Evolutionary conservation across 2,113 vertebrate genomes (phyloP).

Genomic region (Nothoprocta pentlandii): DNA sequence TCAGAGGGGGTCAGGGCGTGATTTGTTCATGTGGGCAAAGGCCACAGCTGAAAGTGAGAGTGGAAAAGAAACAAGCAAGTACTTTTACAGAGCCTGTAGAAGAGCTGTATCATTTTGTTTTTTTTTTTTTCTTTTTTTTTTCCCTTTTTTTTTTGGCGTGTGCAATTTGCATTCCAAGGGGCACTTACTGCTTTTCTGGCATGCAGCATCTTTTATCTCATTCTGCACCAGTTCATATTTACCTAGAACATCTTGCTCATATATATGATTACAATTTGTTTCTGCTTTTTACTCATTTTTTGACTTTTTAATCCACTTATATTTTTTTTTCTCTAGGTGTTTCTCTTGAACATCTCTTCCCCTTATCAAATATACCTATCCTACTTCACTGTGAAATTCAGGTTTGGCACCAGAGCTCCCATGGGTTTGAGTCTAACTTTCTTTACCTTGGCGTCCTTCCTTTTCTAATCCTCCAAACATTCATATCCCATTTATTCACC

Average conservation of each 20-base stretch:
- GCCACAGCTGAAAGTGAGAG: neutral
- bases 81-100: neutral
- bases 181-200: neutral
- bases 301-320: neutral
- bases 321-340: neutral
- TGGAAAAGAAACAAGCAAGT: neutral
- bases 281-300: neutral
- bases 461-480: neutral
- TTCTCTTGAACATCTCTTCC: neutral
- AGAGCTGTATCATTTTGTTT: neutral
- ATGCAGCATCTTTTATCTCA: neutral
- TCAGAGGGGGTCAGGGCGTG: neutral
- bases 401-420: neutral
- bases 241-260: neutral
- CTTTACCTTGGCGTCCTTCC: neutral
- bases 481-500: neutral
- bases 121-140: neutral
- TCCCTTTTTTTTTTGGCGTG: too few species aligned
- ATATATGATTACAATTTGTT: neutral
- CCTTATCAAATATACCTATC: neutral
- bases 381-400: neutral
- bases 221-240: neutral
- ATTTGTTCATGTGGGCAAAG: neutral
- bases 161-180: neutral
- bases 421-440: neutral